Evolutionary conservation across 2,888 invertebrate species (phyloP).

Genomic region (Ceramica pisi): DNA sequence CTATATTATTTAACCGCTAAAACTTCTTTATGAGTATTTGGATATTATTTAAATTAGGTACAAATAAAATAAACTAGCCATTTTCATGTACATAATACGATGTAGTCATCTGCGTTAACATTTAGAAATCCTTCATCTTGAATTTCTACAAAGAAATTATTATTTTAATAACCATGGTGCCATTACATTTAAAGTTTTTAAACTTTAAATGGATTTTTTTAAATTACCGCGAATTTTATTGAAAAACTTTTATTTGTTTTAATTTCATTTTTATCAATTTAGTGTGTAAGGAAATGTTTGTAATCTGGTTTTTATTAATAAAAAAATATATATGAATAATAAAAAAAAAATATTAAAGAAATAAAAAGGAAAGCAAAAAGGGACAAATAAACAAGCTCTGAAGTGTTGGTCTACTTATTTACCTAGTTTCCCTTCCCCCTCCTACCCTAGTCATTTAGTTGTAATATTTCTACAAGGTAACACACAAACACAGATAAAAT

Average conservation of each 20-base stretch:
- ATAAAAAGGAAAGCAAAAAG: neutral
- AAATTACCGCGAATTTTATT: neutral
- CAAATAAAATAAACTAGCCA: constrained; percentile 28
- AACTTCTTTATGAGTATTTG: constrained; percentile 19
- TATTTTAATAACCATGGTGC: constrained; percentile 82
- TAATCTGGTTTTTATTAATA: constrained; percentile 55
- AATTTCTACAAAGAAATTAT: constrained; percentile 38
- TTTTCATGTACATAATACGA: constrained; percentile 51
- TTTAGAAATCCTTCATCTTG: constrained; percentile 75
- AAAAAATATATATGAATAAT: constrained; percentile 40
- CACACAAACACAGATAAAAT: constrained; percentile 41
- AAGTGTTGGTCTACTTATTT: constrained; percentile 77
- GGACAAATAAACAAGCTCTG: constrained; percentile 72
- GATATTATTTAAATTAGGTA: neutral
- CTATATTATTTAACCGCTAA: too few species aligned
- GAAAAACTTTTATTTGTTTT: constrained; percentile 17
- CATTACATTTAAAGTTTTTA: constrained; percentile 73
- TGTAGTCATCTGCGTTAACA: constrained; percentile 66
- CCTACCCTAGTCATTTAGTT: constrained; percentile 50
- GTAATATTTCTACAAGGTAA: constrained; percentile 12
- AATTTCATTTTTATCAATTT: constrained; percentile 44
- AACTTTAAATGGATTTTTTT: constrained; percentile 16
- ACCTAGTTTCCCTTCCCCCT: constrained; percentile 69
- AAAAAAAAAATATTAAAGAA: neutral
- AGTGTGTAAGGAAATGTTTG: constrained; percentile 58